Evolutionary conservation across 2,888 invertebrate species (phyloP), one percentile per base, ranked within the genome.

Genomic region (Conomelus anceps): DNA sequence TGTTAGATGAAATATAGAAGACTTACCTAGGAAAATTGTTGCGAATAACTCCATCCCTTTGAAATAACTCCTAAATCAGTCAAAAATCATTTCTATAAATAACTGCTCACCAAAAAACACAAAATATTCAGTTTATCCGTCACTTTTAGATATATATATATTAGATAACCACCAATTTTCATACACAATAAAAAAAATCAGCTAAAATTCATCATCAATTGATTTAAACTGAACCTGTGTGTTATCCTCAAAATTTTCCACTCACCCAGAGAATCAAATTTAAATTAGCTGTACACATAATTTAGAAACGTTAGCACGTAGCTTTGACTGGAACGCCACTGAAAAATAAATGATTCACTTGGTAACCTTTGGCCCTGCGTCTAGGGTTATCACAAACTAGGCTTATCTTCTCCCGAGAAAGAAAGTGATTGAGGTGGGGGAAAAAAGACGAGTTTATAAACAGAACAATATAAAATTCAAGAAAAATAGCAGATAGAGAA

Each of bases 291-390:
- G 63, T n/a, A 63, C 63, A 63, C 63, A 63, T 63, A 63, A 63
- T n/a, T 63, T 63, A n/a, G 7, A n/a, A 63, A 63, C 63, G 63
- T 63, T n/a, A 63, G n/a, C n/a, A n/a, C n/a, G n/a, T 63, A 63
- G n/a, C 63, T n/a, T n/a, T 63, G n/a, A 63, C 63, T 63, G 63
- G 63, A 63, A 63, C 13, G 0, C n/a, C 20, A 63, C 63, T 63
- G 63, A 63, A 63, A 63, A 63, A 63, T 86, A 86, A 86, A 86
- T 86, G 86, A 86, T 24, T 86, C 86, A 86, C 24, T 85, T 22
- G 29, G 24, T n/a, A 22, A 86, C 86, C 86, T 29, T 86, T 86
- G 86, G 24, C 11, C 86, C 86, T 23, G 9, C 17, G 26, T 4
- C 63, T n/a, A 7, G 63, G 63, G 63, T 63, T 63, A 63, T 63